These are phyloP conservation scores for Cephonodes hylas DNA, from an alignment of 2,888 invertebrate species.

Conservation along the genomic window DNA sequence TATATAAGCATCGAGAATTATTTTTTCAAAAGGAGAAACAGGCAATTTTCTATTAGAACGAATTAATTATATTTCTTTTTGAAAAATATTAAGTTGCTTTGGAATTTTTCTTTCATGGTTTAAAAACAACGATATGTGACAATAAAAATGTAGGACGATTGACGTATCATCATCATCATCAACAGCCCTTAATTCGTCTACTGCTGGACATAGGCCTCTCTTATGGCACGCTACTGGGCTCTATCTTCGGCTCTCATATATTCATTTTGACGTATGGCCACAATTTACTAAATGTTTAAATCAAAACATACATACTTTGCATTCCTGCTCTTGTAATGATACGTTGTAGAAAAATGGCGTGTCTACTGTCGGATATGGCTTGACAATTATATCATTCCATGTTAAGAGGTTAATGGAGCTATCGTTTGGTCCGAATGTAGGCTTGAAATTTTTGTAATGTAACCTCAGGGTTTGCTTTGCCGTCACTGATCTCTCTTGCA, in stretches of 20 bases:
- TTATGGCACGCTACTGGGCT: too few species aligned
- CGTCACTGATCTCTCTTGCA: not conserved
- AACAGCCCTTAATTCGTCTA: too few species aligned
- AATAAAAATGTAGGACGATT: too few species aligned
- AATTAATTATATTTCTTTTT: too few species aligned
- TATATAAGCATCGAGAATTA: too few species aligned
- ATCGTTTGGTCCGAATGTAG: not conserved
- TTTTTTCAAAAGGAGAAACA: too few species aligned
- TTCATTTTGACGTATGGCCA: not conserved
- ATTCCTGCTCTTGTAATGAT: not conserved
- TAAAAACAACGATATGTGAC: too few species aligned
- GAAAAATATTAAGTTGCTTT: too few species aligned
- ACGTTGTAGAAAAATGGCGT: not conserved
- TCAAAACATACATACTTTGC: not conserved
- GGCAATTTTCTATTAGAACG: too few species aligned
- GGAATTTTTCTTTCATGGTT: too few species aligned
- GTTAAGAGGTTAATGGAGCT: not conserved
- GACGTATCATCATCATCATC: too few species aligned
- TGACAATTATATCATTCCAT: slow-evolving; percentile 8
- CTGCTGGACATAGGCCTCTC: too few species aligned
- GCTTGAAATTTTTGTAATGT: not conserved
- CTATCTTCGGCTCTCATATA: not conserved
- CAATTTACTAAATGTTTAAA: not conserved
- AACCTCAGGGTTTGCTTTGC: not conserved
- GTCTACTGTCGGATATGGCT: not conserved